Percentiles rank a stretch among this genome's conserved stretches.
Evolutionary conservation across 2,113 vertebrate species (phyloP).

Genomic region (Sarotherodon lohbergeri): DNA sequence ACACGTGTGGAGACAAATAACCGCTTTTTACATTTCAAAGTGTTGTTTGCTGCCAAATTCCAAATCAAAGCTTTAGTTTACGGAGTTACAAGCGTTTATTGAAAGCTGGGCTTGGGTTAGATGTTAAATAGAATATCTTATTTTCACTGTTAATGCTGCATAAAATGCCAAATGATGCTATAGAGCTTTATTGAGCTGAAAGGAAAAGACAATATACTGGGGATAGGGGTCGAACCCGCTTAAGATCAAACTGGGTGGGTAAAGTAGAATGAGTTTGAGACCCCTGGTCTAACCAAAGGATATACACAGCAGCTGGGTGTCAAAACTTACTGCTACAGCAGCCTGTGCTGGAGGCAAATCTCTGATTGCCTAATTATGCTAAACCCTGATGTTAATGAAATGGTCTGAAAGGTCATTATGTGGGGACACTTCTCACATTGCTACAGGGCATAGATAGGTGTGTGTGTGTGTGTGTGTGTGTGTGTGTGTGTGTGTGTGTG

Average conservation of each 20-base stretch:
- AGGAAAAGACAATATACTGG: not conserved
- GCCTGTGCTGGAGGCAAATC: constrained; percentile 12
- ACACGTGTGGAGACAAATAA: not conserved
- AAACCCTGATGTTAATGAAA: not conserved
- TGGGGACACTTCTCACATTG: not conserved
- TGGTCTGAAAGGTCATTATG: constrained; percentile 22
- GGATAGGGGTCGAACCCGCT: not conserved
- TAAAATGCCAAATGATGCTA: not conserved
- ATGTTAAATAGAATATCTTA: not conserved
- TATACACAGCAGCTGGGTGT: not conserved
- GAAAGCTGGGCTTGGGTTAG: not conserved
- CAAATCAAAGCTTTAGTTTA: not conserved
- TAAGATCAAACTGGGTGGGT: not conserved
- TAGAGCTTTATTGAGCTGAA: not conserved
- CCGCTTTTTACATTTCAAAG: not conserved
- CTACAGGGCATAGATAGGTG: not conserved
- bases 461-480: not conserved
- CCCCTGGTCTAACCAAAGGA: not conserved
- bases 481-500: not conserved
- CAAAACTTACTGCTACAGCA: not conserved
- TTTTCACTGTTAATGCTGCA: not conserved
- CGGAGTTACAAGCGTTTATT: not conserved
- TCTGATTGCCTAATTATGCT: constrained; percentile 33
- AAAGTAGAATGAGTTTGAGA: not conserved
- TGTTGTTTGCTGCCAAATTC: not conserved